Evolutionary conservation across 2,888 invertebrate species (phyloP).

Genomic region (Halictus quadricinctus): DNA sequence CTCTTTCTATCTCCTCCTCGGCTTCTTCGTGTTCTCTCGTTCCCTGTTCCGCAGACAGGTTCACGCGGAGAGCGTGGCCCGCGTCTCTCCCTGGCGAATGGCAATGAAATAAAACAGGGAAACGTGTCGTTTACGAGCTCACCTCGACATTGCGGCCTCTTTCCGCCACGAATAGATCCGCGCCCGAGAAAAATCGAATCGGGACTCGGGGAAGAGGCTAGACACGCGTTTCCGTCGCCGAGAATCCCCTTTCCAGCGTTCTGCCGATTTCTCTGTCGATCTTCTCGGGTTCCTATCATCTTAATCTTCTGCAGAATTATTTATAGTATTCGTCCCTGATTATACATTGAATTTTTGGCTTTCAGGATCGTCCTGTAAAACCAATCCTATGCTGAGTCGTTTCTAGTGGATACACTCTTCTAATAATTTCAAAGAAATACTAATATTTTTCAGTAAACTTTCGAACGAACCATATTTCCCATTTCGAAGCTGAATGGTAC

Average conservation of each 20-base stretch:
- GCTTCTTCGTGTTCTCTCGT: neutral
- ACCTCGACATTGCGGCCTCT: constrained; percentile 50
- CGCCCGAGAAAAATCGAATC: constrained; percentile 12
- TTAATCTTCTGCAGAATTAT: neutral
- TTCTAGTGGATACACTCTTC: too few species aligned
- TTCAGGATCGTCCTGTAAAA: too few species aligned
- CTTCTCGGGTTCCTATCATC: neutral
- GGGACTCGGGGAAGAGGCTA: neutral
- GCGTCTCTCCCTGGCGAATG: constrained; percentile 26
- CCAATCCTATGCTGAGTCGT: too few species aligned
- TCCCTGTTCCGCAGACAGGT: constrained; percentile 24
- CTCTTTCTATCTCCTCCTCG: neutral
- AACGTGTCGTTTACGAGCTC: constrained; percentile 34
- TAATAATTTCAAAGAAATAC: too few species aligned
- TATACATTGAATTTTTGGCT: too few species aligned
- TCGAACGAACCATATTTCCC: neutral
- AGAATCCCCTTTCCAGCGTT: neutral
- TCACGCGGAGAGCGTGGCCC: constrained; percentile 12
- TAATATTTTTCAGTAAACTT: too few species aligned
- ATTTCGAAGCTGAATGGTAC: neutral
- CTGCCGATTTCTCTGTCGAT: neutral
- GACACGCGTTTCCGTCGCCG: neutral
- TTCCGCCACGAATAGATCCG: constrained; percentile 5
- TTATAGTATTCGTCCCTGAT: neutral
- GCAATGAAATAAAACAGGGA: constrained; percentile 44